These are phyloP conservation scores for Alloplasta piceator DNA, from an alignment of 2,888 invertebrate species.

Conservation along the genomic window DNA sequence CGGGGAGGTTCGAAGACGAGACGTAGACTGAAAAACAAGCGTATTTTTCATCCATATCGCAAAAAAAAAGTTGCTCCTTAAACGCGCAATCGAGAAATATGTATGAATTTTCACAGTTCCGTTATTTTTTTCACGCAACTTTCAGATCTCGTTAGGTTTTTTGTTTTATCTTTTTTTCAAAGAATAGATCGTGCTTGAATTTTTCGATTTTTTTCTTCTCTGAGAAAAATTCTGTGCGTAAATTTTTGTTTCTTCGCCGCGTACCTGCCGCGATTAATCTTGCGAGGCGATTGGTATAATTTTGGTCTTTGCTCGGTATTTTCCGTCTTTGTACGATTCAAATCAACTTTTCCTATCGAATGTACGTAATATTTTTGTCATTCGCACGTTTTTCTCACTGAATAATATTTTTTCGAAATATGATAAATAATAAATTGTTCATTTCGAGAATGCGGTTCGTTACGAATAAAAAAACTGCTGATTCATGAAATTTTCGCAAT, in stretches of 20 bases:
- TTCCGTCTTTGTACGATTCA: conserved; percentile 1
- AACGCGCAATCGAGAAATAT: background rate
- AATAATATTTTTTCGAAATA: background rate
- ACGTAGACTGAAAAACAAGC: background rate
- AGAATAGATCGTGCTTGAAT: background rate
- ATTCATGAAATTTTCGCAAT: background rate
- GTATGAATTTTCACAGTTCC: background rate
- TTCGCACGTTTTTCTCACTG: background rate
- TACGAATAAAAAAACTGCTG: background rate
- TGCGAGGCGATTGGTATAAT: conserved; percentile 3
- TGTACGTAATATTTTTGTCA: background rate
- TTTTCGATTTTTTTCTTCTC: background rate
- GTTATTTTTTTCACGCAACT: background rate
- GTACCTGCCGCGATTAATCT: background rate
- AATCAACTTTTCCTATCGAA: conserved; percentile 21
- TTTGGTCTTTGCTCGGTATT: conserved; percentile 8
- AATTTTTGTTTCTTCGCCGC: background rate
- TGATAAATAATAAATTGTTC: background rate
- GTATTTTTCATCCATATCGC: background rate
- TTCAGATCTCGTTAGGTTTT: background rate
- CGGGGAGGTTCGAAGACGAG: background rate
- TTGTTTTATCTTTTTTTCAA: background rate
- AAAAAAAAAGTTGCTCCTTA: background rate
- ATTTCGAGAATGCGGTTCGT: background rate
- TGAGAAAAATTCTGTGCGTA: too few relatives aligned